Conservation (phyloP, 2,888 invertebrate genomes). For the Pardosa pseudoannulata region DNA sequence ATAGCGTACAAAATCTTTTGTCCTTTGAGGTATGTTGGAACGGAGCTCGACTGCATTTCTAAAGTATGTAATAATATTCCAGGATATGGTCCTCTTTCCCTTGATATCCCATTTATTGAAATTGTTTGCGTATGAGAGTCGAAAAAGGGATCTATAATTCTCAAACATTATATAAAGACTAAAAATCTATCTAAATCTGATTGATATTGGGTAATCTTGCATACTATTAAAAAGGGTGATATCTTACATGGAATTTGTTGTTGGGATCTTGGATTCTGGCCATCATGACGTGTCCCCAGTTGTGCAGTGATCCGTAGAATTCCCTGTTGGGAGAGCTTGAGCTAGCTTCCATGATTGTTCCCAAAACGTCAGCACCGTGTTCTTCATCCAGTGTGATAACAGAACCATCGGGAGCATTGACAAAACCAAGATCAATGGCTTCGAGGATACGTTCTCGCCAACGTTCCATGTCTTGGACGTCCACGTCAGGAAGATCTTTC, state of each 20-base stretch:
- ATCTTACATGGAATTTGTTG: conserved; percentile 83
- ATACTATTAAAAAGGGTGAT: too few species aligned
- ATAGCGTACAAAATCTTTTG: too few species aligned
- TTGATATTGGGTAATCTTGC: too few species aligned
- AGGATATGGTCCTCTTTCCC: too few species aligned
- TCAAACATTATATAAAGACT: too few species aligned
- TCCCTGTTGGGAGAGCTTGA: conserved; percentile 78
- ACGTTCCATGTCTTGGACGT: conserved; percentile 80
- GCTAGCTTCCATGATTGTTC: conserved; percentile 84
- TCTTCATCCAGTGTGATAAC: conserved; percentile 82
- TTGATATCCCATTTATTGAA: too few species aligned
- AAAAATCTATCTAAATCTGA: too few species aligned
- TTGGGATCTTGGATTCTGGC: conserved; percentile 89
- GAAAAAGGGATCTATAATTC: too few species aligned
- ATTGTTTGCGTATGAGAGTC: too few species aligned
- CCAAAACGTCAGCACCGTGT: conserved; percentile 86
- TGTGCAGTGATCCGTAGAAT: conserved; percentile 85
- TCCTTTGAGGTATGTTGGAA: too few species aligned
- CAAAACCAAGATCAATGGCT: conserved; percentile 83
- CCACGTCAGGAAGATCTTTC: conserved; percentile 41
- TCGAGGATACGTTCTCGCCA: conserved; percentile 87
- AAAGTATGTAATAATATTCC: too few species aligned
- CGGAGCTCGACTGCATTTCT: too few species aligned
- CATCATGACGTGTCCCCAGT: conserved; percentile 88
- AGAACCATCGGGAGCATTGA: conserved; percentile 79